phyloP scores from a whole-genome alignment of 2,113 vertebrate species.

The Prunella himalayana region DNA sequence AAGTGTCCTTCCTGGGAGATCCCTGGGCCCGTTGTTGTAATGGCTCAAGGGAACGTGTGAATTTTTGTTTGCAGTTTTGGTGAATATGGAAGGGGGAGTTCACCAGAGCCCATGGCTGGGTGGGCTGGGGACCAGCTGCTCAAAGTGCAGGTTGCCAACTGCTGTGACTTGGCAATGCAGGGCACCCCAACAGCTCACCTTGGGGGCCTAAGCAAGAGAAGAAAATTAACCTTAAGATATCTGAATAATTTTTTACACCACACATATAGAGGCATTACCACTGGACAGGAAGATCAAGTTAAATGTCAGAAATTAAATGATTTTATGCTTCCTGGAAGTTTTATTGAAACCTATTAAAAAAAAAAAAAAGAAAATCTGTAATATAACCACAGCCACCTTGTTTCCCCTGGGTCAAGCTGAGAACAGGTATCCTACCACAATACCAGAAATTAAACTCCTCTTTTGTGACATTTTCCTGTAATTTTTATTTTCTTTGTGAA shows the following conservation, averaged over 20 bases:
- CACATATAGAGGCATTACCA: accelerated
- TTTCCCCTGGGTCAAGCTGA: not conserved
- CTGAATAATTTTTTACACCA: not conserved
- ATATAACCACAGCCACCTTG: not conserved
- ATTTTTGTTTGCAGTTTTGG: not conserved
- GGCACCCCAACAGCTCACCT: not conserved
- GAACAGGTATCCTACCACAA: not conserved
- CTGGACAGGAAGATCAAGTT: not conserved
- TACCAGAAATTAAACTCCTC: not conserved
- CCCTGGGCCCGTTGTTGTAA: not conserved
- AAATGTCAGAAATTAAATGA: not conserved
- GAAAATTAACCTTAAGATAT: not conserved
- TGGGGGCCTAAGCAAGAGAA: not conserved
- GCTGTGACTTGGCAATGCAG: not conserved
- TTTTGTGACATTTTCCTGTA: not conserved
- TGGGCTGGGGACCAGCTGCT: not conserved
- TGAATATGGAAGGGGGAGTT: not conserved
- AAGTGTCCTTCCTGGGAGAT: not conserved
- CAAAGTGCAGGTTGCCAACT: not conserved
- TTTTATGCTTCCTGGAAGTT: not conserved
- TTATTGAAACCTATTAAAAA: not conserved
- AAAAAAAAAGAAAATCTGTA: not conserved
- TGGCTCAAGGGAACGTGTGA: accelerated
- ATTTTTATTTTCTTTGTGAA: not conserved
- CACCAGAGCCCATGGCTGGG: accelerated